These are phyloP conservation scores for Addax nasomaculatus DNA, from an alignment of 2,113 vertebrate species.

Conservation along the genomic window DNA sequence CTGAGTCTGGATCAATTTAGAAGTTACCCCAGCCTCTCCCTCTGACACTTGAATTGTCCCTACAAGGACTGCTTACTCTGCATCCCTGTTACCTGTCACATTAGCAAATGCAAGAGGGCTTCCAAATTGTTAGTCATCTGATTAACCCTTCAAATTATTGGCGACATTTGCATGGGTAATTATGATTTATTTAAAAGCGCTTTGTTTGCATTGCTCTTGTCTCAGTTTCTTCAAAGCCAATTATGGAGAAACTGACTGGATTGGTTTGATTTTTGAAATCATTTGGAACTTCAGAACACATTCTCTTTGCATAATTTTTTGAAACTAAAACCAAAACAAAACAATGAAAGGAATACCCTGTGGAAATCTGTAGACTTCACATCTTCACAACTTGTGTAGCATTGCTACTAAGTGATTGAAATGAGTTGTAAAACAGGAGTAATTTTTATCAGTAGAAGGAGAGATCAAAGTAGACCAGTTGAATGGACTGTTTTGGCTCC, in stretches of 20 bases:
- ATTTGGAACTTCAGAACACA: constrained; percentile 68
- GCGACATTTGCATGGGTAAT: constrained; percentile 77
- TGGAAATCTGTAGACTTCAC: background rate
- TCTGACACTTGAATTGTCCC: background rate
- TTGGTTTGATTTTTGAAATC: constrained; percentile 74
- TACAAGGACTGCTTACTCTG: background rate
- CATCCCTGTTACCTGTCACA: background rate
- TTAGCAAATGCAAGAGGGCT: constrained; percentile 13
- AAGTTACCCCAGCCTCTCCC: background rate
- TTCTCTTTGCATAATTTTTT: constrained; percentile 28
- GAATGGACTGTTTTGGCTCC: background rate
- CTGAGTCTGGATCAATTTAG: background rate
- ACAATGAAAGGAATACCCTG: background rate
- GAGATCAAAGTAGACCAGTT: background rate
- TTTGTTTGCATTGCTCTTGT: constrained; percentile 76
- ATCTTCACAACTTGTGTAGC: background rate
- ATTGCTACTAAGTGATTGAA: background rate
- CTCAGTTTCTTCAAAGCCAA: constrained; percentile 75
- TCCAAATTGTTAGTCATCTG: constrained; percentile 73
- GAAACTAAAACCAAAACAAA: constrained; percentile 37
- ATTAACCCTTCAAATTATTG: constrained; percentile 73
- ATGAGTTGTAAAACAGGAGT: background rate
- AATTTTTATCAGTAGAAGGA: background rate
- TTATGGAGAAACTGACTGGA: constrained; percentile 73
- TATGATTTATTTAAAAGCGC: constrained; percentile 79